Conservation (phyloP, 2,113 vertebrate species). For the Peromyscus leucopus region DNA sequence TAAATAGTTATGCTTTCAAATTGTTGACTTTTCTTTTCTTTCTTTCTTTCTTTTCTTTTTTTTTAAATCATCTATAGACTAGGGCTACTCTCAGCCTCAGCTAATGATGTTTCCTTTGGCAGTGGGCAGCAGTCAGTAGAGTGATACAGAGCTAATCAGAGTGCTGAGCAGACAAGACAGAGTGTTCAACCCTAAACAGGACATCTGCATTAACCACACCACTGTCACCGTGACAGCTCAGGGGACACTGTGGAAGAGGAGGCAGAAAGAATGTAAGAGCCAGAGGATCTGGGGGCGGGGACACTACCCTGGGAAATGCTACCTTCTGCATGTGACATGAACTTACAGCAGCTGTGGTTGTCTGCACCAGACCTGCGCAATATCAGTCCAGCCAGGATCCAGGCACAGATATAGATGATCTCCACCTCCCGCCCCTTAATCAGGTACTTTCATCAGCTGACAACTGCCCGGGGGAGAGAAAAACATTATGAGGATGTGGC, state of each 20-base stretch:
- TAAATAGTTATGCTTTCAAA: background rate
- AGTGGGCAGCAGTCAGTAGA: background rate
- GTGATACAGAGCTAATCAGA: background rate
- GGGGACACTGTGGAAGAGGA: too few species aligned
- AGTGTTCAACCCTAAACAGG: too few species aligned
- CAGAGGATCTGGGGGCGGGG: too few species aligned
- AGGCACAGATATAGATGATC: background rate
- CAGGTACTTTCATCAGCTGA: rapidly evolving
- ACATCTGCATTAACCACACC: too few species aligned
- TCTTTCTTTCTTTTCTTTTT: background rate
- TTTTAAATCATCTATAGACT: background rate
- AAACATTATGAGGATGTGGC: too few species aligned
- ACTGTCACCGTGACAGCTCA: rapidly evolving
- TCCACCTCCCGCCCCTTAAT: background rate
- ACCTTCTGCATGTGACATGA: too few species aligned
- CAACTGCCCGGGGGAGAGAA: too few species aligned
- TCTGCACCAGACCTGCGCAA: background rate
- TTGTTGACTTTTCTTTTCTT: background rate
- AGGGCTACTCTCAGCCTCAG: too few species aligned
- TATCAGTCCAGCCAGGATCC: too few species aligned
- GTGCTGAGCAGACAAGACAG: background rate
- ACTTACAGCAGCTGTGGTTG: background rate
- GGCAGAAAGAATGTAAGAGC: background rate
- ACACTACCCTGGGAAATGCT: background rate
- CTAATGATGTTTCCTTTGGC: too few species aligned